Percentiles rank a stretch among this genome's conserved stretches.
Conservation (phyloP, 1,140 invertebrate genomes). For the Drosophila ohnishii region DNA sequence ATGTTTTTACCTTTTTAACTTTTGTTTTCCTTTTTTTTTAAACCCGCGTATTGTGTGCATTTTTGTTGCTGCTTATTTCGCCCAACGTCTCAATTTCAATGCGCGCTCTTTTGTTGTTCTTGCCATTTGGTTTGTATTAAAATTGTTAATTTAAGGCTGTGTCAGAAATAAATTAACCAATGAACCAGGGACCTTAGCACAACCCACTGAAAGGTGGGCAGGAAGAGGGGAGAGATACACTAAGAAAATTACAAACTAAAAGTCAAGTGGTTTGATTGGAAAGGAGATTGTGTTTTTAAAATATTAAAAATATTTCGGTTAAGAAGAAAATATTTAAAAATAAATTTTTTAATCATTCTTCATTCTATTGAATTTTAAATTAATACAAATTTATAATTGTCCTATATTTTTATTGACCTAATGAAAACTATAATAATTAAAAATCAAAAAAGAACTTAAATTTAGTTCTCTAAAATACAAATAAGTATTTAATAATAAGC, state of each 20-base stretch:
- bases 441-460: neutral
- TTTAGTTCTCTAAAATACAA: neutral
- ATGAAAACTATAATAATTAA: neutral
- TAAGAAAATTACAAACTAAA: neutral
- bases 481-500: neutral
- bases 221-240: neutral
- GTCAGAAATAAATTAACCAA: constrained; percentile 76
- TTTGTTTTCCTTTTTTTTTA: constrained; percentile 35
- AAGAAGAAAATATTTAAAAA: neutral
- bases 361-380: neutral
- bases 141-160: constrained; percentile 78
- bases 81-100: constrained; percentile 72
- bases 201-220: constrained; percentile 3
- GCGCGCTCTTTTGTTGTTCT: constrained; percentile 60
- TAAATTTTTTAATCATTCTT: neutral
- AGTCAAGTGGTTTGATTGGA: neutral
- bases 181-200: constrained; percentile 53
- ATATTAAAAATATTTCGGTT: no score
- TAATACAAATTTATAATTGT: neutral
- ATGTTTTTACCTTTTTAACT: constrained; percentile 60
- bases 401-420: neutral
- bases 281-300: neutral
- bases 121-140: constrained; percentile 59
- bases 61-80: constrained; percentile 40
- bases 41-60: constrained; percentile 10